Evolutionary conservation across 1,140 invertebrate genomes (phyloP).

Genomic region (Drosophila mayri): DNA sequence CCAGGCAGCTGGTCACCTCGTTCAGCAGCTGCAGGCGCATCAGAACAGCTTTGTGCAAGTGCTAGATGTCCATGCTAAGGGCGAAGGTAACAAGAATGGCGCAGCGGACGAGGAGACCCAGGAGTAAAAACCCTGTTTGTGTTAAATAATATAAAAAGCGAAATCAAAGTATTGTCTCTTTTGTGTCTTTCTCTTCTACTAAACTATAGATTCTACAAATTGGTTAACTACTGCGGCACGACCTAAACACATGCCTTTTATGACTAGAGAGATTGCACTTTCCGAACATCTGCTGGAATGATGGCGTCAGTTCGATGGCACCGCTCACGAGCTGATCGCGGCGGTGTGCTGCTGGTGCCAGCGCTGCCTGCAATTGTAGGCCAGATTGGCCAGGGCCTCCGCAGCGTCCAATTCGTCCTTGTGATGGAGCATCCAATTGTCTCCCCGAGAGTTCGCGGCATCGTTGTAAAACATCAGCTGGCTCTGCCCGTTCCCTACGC

Average conservation of each 20-base stretch:
- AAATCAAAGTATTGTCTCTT: conserved; percentile 29
- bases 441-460: conserved; percentile 41
- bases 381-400: conserved; percentile 87
- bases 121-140: conserved; percentile 28
- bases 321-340: conserved; percentile 62
- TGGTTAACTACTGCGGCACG: conserved; percentile 32
- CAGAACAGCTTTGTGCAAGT: conserved; percentile 88
- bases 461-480: conserved; percentile 59
- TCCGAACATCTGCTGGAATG: conserved; percentile 80
- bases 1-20: conserved; percentile 87
- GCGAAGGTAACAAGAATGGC: conserved; percentile 30
- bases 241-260: not conserved
- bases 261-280: conserved; percentile 83
- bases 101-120: conserved; percentile 39
- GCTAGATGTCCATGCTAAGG: conserved; percentile 86
- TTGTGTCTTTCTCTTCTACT: conserved; percentile 70
- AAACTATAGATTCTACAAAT: conserved; percentile 53
- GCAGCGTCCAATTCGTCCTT: conserved; percentile 90
- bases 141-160: conserved; percentile 53
- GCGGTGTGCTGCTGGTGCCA: conserved; percentile 47
- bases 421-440: conserved; percentile 85
- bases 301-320: conserved; percentile 54
- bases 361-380: conserved; percentile 80
- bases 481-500: conserved; percentile 16
- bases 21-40: conserved; percentile 88